Percentiles rank a stretch among this genome's conserved stretches.
These are phyloP conservation scores for Peromyscus californicus DNA, from an alignment of 2,113 vertebrate species.

Conservation along the genomic window DNA sequence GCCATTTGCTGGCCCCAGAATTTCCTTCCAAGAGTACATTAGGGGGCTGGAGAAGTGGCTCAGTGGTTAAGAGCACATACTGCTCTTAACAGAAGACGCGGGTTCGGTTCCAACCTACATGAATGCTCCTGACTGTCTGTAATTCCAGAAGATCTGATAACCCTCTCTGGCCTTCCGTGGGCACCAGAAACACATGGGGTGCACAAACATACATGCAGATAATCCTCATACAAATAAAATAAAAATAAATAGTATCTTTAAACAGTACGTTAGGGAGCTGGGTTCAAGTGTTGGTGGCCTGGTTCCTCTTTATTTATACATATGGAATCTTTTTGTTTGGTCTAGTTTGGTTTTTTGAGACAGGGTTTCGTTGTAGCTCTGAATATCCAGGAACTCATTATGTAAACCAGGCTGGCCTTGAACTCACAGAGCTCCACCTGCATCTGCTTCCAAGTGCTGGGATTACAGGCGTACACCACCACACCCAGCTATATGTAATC, in stretches of 20 bases:
- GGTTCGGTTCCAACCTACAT: background rate
- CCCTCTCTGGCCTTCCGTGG: background rate
- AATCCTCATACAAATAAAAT: background rate
- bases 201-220: background rate
- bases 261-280: background rate
- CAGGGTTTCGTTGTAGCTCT: background rate
- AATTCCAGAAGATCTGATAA: background rate
- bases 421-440: background rate
- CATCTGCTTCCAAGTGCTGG: background rate
- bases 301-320: background rate
- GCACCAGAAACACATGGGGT: background rate
- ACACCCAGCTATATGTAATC: background rate
- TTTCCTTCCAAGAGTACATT: background rate
- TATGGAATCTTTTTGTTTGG: background rate
- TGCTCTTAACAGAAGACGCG: background rate
- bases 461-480: background rate
- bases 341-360: background rate
- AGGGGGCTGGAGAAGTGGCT: background rate
- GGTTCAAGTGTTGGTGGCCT: background rate
- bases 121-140: background rate
- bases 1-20: background rate
- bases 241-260: background rate
- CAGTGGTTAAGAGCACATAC: background rate
- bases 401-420: background rate
- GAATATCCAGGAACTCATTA: background rate